Percentiles rank a stretch among this genome's conserved stretches.
phyloP scores from a whole-genome alignment of 2,888 invertebrate species.

The Athripsodes cinereus region DNA sequence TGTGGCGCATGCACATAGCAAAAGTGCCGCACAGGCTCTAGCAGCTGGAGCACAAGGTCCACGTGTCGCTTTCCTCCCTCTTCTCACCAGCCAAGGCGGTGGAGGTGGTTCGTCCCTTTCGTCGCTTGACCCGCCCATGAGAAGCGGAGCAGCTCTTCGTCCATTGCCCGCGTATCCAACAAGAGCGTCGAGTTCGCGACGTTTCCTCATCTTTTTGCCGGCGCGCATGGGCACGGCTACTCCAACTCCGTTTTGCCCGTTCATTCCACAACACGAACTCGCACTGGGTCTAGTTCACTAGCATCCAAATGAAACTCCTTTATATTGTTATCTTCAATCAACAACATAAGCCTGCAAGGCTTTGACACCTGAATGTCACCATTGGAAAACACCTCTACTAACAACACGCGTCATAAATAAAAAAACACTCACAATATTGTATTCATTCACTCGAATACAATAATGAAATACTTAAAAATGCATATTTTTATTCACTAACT shows the following conservation, averaged over 20 bases:
- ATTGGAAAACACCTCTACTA: no score
- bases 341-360: no score
- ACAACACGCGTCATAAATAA: no score
- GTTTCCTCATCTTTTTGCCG: conserved; percentile 70
- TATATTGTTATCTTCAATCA: no score
- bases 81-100: conserved; percentile 36
- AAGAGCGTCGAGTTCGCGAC: conserved; percentile 68
- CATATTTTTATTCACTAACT: no score
- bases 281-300: no score
- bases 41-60: conserved; percentile 48
- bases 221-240: conserved; percentile 50
- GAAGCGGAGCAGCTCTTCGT: conserved; percentile 50
- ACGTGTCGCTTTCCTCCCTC: conserved; percentile 27
- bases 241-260: conserved; percentile 9
- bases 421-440: no score
- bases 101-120: conserved; percentile 46
- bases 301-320: no score
- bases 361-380: no score
- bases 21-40: conserved; percentile 54
- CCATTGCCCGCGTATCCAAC: conserved; percentile 42
- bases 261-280: conserved; percentile 12
- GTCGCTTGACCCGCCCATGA: conserved; percentile 59
- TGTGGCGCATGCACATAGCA: conserved; percentile 56
- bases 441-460: no score
- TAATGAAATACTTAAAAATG: no score